These are phyloP conservation scores for Balanococcus diminutus DNA, from an alignment of 2,888 invertebrate species.

Conservation along the genomic window DNA sequence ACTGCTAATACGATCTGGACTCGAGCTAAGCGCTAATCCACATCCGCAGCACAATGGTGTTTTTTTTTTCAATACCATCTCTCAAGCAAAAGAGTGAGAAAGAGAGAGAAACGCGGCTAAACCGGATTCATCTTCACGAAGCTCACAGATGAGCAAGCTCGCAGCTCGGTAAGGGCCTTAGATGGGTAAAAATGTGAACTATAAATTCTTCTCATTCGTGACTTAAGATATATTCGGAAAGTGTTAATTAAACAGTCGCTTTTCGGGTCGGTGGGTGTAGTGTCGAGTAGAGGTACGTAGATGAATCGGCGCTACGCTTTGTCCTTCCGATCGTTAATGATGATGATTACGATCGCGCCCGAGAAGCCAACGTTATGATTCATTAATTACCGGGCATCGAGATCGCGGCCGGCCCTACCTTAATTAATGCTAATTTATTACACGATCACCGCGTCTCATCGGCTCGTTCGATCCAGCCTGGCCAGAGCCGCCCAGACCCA, in stretches of 20 bases:
- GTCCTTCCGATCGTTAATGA: conserved; percentile 53
- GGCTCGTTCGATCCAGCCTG: neutral
- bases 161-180: neutral
- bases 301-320: conserved; percentile 54
- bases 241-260: conserved; percentile 50
- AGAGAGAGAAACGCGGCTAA: neutral
- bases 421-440: conserved; percentile 53
- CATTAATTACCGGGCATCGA: conserved; percentile 48
- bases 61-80: too few species aligned
- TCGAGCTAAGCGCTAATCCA: neutral
- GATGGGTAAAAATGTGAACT: conserved; percentile 6
- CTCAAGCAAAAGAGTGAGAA: too few species aligned
- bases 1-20: neutral
- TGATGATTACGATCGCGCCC: conserved; percentile 49
- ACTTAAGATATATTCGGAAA: conserved; percentile 50
- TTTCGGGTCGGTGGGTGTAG: neutral
- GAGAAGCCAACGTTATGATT: conserved; percentile 49
- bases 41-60: neutral
- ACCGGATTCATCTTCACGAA: neutral
- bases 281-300: conserved; percentile 32
- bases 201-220: conserved; percentile 48
- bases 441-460: neutral
- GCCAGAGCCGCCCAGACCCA: neutral
- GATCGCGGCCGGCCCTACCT: conserved; percentile 37
- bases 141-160: neutral